Evolutionary conservation across 2,888 invertebrate species (phyloP), one percentile per base, ranked within the genome.

Genomic region (Nemoura dubitans): DNA sequence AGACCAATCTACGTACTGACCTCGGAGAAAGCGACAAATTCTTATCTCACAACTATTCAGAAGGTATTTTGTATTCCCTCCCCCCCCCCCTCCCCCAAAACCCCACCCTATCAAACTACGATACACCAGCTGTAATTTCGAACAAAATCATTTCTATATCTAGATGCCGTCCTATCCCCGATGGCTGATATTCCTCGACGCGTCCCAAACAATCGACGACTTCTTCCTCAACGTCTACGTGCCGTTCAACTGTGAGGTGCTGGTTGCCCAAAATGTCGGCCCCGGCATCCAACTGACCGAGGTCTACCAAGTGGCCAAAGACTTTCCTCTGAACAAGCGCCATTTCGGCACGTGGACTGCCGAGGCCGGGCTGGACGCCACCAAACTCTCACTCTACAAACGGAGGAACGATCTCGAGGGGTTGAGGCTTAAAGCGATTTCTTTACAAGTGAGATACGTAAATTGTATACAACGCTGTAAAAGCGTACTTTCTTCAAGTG

Each of bases 221-320:
- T 87, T 83, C 83, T 77, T 86, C 26, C 16, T 28, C 2, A 78
- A 82, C 82, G 25, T 87, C 7, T 76, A 87, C 86, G 77, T 87
- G 27, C 87, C 87, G 29, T 87, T 87, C 76, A 36, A 87, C 85
- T 87, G 87, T 76, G 76, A 85, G 83, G 85, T 85, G 29, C 80
- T 87, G 78, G 87, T 81, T 28, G 87, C 80, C 21, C 42, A 85
- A 76, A 28, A 27, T n/a, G 5, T 43, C 27, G 82, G 59, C 14
- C 36, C 28, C 28, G 43, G 14, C 28, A 76, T 82, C 25, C 21
- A 14, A 5, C 76, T 87, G 27, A 87, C 82, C 21, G 87, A 87
- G 82, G 82, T 87, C 16, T 87, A 85, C 77, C 36, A 36, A 28
- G 36, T 85, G 7, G 16, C 76, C 30, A 42, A n/a, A 16, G 36